Conservation (phyloP, 2,888 invertebrate genomes). For the Sinentomon sp. region DNA sequence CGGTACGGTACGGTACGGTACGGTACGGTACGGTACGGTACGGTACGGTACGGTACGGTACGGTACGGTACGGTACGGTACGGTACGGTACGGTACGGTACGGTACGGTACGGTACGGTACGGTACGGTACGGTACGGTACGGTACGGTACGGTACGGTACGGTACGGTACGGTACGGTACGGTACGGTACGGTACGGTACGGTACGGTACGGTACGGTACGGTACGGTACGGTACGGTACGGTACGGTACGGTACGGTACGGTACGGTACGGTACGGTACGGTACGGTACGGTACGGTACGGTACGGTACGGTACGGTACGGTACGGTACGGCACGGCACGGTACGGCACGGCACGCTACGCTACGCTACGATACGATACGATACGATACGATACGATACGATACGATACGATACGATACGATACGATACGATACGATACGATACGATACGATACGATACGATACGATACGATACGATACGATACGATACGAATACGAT, state of each 20-base stretch:
- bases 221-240: conserved; percentile 2
- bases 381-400: too few relatives aligned
- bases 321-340: conserved; percentile 1
- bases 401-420: too few relatives aligned
- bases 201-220: conserved; percentile 2
- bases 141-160: conserved; percentile 2
- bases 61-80: background rate
- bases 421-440: too few relatives aligned
- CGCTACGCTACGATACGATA: conserved; percentile 1
- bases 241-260: conserved; percentile 2
- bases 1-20: conserved; percentile 2
- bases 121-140: conserved; percentile 3
- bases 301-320: conserved; percentile 2
- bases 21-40: conserved; percentile 2
- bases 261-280: conserved; percentile 2
- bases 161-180: conserved; percentile 2
- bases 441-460: too few relatives aligned
- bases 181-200: conserved; percentile 2
- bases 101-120: conserved; percentile 3
- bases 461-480: too few relatives aligned
- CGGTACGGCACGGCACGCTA: conserved; percentile 1
- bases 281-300: conserved; percentile 2
- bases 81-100: conserved; percentile 3
- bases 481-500: too few relatives aligned
- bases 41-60: background rate